These are phyloP conservation scores for Grammomys surdaster DNA, from an alignment of 2,113 vertebrate genomes.

Conservation along the genomic window DNA sequence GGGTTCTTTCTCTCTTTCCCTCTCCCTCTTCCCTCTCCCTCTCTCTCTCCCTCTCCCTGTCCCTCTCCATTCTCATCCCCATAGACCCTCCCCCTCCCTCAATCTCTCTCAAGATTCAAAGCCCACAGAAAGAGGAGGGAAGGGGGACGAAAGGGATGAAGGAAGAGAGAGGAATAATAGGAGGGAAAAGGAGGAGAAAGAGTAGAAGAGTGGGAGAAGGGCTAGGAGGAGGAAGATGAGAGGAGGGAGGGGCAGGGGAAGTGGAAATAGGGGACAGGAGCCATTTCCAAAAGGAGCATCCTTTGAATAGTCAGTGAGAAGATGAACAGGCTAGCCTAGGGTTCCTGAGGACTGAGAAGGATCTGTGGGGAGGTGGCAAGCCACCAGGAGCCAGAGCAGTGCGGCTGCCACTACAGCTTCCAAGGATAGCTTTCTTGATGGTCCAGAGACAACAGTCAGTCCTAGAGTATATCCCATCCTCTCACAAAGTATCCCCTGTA, in stretches of 20 bases:
- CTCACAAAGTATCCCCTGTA: not conserved
- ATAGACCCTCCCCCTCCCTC: too few relatives aligned
- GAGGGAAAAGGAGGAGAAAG: accelerated
- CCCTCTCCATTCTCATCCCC: too few relatives aligned
- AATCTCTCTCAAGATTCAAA: not conserved
- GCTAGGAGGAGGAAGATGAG: accelerated
- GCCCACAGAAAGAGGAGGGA: not conserved
- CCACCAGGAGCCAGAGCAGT: conserved; percentile 53
- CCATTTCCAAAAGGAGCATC: not conserved
- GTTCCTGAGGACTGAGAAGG: not conserved
- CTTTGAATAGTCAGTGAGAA: not conserved
- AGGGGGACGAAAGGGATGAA: not conserved
- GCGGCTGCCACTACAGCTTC: accelerated
- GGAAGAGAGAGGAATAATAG: accelerated
- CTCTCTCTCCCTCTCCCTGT: too few relatives aligned
- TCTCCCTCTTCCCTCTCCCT: not conserved
- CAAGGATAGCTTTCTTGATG: not conserved
- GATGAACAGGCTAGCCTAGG: not conserved
- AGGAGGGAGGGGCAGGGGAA: too few relatives aligned
- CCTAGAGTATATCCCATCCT: not conserved
- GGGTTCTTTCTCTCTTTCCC: not conserved
- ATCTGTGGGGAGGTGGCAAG: not conserved
- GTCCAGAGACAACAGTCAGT: not conserved
- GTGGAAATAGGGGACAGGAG: not conserved
- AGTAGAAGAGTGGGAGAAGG: not conserved